Conservation (phyloP, 2,888 invertebrate species). For the Drosophila meridiana region DNA sequence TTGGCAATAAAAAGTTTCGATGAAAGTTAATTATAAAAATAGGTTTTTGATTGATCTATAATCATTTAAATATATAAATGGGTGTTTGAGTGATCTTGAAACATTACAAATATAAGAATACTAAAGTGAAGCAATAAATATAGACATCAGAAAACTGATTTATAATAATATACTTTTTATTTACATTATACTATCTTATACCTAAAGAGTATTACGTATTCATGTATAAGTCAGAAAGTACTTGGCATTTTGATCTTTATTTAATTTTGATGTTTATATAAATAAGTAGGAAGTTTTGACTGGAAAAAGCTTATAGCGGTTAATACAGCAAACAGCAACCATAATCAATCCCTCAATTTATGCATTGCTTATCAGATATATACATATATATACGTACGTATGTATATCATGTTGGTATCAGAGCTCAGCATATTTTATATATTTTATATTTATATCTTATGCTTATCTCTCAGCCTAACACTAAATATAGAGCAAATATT, state of each 20-base stretch:
- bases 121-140: too few species aligned
- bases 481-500: neutral
- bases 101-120: too few species aligned
- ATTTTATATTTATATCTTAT: neutral
- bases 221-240: too few species aligned
- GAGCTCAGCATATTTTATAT: neutral
- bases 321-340: too few species aligned
- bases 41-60: neutral
- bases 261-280: neutral
- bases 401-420: neutral
- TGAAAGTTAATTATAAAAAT: neutral
- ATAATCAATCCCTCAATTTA: neutral
- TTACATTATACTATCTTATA: too few species aligned
- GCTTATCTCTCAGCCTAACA: neutral
- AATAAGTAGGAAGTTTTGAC: neutral
- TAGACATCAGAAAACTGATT: too few species aligned
- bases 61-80: neutral
- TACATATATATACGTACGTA: neutral
- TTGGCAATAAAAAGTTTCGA: neutral
- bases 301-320: too few species aligned
- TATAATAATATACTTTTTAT: too few species aligned
- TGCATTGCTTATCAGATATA: neutral
- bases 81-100: neutral
- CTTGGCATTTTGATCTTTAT: neutral
- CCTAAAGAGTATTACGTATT: too few species aligned